Evolutionary conservation across 2,888 invertebrate genomes (phyloP).

Genomic region (Thysanoteuthis rhombus): DNA sequence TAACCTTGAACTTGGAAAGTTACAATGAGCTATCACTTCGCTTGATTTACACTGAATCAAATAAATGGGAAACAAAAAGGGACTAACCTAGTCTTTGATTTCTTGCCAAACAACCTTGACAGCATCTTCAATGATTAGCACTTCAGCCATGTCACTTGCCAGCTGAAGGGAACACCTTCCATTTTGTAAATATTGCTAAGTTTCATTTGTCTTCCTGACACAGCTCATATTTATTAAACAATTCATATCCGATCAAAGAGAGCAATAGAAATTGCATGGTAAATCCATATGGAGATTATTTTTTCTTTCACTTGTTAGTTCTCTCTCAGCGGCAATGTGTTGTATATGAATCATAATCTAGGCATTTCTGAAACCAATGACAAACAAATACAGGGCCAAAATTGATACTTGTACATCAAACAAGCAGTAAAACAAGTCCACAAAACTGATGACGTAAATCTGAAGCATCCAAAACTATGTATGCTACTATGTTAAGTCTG

Average conservation of each 20-base stretch:
- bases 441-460: background rate
- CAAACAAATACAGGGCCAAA: background rate
- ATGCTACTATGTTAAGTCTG: background rate
- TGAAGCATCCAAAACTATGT: background rate
- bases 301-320: background rate
- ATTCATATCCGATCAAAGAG: background rate
- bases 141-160: slow-evolving; percentile 29
- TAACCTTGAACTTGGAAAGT: background rate
- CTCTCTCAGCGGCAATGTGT: background rate
- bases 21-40: background rate
- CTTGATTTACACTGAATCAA: background rate
- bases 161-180: slow-evolving; percentile 14
- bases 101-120: slow-evolving; percentile 33
- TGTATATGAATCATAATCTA: background rate
- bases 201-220: background rate
- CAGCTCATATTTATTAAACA: background rate
- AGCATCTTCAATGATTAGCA: slow-evolving; percentile 31
- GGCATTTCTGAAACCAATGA: background rate
- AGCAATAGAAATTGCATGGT: background rate
- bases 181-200: slow-evolving; percentile 13
- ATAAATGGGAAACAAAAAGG: background rate
- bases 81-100: slow-evolving; percentile 33
- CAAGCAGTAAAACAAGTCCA: background rate
- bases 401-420: background rate
- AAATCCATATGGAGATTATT: background rate